phyloP scores from a whole-genome alignment of 2,888 invertebrate genomes.

The Candidula unifasciata region DNA sequence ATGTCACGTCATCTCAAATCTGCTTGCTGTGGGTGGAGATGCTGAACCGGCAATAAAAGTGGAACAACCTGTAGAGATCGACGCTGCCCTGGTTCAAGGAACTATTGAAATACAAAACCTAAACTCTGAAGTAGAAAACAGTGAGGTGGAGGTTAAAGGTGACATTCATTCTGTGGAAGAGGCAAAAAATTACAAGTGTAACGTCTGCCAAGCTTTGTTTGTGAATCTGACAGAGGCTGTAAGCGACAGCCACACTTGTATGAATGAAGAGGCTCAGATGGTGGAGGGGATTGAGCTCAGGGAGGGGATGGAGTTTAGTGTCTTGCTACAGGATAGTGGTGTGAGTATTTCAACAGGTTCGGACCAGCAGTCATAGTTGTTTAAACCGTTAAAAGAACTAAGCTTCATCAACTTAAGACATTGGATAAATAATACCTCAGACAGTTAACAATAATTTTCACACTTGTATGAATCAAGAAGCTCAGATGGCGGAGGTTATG shows the following conservation, averaged over 20 bases:
- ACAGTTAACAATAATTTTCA: no score
- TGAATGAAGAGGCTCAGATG: constrained; percentile 40
- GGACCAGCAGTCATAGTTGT: constrained; percentile 7
- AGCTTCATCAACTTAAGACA: constrained; percentile 8
- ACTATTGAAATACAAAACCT: constrained; percentile 5
- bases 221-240: constrained; percentile 47
- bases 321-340: constrained; percentile 33
- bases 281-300: constrained; percentile 30
- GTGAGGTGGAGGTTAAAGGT: not conserved
- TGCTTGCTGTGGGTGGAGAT: constrained; percentile 22
- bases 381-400: constrained; percentile 16
- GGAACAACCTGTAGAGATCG: constrained; percentile 37
- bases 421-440: constrained; percentile 7
- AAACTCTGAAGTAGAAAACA: constrained; percentile 1
- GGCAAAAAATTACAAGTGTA: constrained; percentile 47
- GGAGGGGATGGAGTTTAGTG: constrained; percentile 44
- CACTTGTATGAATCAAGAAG: constrained; percentile 40
- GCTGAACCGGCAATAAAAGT: not conserved
- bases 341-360: constrained; percentile 7
- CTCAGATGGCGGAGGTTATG: constrained; percentile 36
- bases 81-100: constrained; percentile 31
- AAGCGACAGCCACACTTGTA: constrained; percentile 39
- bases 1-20: constrained; percentile 47
- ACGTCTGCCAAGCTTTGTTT: constrained; percentile 46
- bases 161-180: constrained; percentile 1